phyloP scores from a whole-genome alignment of 2,113 vertebrate species.

The Anser cygnoides region DNA sequence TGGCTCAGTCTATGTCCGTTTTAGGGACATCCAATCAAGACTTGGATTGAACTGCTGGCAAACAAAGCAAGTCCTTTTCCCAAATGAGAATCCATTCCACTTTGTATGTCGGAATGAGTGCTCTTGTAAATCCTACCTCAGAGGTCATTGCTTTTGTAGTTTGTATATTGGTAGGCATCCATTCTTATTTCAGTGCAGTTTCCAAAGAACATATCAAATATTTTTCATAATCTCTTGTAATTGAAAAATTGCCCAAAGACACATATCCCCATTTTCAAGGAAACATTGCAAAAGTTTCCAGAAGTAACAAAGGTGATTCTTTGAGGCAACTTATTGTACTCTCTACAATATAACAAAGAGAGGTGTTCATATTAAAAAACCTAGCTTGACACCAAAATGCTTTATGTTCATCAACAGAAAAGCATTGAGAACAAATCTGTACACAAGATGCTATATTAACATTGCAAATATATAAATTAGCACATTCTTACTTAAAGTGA shows the following conservation, averaged over 20 bases:
- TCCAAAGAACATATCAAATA: slow-evolving; percentile 78
- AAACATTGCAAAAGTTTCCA: slow-evolving; percentile 79
- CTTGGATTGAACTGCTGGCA: slow-evolving; percentile 76
- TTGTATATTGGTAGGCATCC: slow-evolving; percentile 71
- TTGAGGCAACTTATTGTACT: slow-evolving; percentile 80
- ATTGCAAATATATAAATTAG: slow-evolving; percentile 67
- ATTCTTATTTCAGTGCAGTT: slow-evolving; percentile 73
- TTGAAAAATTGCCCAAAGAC: slow-evolving; percentile 79
- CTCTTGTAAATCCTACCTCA: slow-evolving; percentile 71
- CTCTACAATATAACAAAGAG: slow-evolving; percentile 80
- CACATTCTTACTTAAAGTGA: slow-evolving; percentile 65
- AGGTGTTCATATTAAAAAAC: slow-evolving; percentile 78
- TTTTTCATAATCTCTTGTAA: slow-evolving; percentile 75
- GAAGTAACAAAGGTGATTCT: slow-evolving; percentile 79
- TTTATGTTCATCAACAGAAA: slow-evolving; percentile 55
- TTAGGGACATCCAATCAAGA: slow-evolving; percentile 78
- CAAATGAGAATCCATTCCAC: slow-evolving; percentile 74
- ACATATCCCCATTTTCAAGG: slow-evolving; percentile 78
- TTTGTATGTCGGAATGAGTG: slow-evolving; percentile 66
- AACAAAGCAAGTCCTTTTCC: slow-evolving; percentile 77
- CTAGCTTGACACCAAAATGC: slow-evolving; percentile 62
- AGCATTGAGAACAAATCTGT: slow-evolving; percentile 61
- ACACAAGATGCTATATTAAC: slow-evolving; percentile 66
- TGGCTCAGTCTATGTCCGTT: slow-evolving; percentile 79
- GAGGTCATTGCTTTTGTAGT: slow-evolving; percentile 75